phyloP scores from a whole-genome alignment of 2,888 invertebrate species.

The Agrenia bidenticulata region DNA sequence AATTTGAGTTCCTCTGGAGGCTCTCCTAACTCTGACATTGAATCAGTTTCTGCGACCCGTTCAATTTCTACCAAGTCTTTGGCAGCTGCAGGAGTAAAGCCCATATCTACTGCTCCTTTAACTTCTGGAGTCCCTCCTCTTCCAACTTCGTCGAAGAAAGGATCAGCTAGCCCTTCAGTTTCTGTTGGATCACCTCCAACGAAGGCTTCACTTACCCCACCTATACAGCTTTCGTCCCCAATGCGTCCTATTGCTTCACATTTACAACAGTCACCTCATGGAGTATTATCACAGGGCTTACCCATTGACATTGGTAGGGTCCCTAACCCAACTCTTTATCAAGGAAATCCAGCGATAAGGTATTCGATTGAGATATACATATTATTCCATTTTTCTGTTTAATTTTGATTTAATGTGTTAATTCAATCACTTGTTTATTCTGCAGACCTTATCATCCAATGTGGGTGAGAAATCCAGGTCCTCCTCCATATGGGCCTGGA shows the following conservation, averaged over 20 bases:
- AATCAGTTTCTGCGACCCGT: not conserved
- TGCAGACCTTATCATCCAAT: constrained; percentile 44
- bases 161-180: not conserved
- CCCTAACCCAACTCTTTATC: constrained; percentile 41
- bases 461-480: constrained; percentile 45
- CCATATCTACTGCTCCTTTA: not conserved
- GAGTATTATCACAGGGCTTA: not conserved
- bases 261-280: constrained; percentile 28
- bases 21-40: not conserved
- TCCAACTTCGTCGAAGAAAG: constrained; percentile 23
- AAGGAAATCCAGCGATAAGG: constrained; percentile 43
- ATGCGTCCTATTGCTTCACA: constrained; percentile 28
- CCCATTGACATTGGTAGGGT: constrained; percentile 42
- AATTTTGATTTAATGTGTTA: not conserved
- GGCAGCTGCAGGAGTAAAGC: not conserved
- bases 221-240: constrained; percentile 13
- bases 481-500: constrained; percentile 34
- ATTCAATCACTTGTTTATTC: not conserved
- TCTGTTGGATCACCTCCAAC: constrained; percentile 15
- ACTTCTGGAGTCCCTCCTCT: not conserved
- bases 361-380: constrained; percentile 12
- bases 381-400: not conserved
- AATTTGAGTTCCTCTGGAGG: not conserved
- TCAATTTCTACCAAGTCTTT: not conserved
- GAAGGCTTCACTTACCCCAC: not conserved